A percentile compares a stretch with the other conserved stretches of the same genome.
Conservation (phyloP, 1,140 invertebrate genomes). For the Batillaria attramentaria region DNA sequence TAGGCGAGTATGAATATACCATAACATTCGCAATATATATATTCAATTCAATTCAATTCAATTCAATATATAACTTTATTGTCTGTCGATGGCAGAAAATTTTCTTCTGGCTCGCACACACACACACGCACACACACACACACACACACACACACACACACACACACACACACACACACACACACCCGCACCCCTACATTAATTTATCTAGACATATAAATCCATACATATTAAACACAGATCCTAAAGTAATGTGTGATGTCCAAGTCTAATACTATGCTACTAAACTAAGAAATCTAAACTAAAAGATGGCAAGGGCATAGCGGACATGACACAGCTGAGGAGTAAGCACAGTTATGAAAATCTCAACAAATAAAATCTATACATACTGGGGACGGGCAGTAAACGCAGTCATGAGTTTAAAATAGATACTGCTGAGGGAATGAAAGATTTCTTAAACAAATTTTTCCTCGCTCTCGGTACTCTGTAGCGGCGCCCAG, state of each 20-base stretch:
- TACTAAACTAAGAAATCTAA: neutral
- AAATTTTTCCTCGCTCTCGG: too few relatives aligned
- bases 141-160: conserved; percentile 11
- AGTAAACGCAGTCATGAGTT: too few relatives aligned
- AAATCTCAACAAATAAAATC: too few relatives aligned
- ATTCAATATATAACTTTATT: neutral
- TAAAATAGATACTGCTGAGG: too few relatives aligned
- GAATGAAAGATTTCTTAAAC: too few relatives aligned
- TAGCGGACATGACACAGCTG: neutral
- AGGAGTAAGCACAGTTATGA: too few relatives aligned
- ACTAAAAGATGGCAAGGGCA: neutral
- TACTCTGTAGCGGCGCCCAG: too few relatives aligned
- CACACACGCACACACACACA: neutral
- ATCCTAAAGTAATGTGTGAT: neutral
- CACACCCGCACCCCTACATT: neutral
- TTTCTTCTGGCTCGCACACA: neutral
- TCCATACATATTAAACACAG: neutral
- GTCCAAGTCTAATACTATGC: neutral
- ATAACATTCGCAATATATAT: too few relatives aligned
- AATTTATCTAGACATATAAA: neutral
- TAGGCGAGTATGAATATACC: too few relatives aligned
- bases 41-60: neutral
- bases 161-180: neutral
- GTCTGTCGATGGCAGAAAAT: neutral
- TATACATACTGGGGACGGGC: too few relatives aligned